Base-by-base conservation (phyloP, 2,888 invertebrate genomes). In the Drosophila engyochracea region DNA sequence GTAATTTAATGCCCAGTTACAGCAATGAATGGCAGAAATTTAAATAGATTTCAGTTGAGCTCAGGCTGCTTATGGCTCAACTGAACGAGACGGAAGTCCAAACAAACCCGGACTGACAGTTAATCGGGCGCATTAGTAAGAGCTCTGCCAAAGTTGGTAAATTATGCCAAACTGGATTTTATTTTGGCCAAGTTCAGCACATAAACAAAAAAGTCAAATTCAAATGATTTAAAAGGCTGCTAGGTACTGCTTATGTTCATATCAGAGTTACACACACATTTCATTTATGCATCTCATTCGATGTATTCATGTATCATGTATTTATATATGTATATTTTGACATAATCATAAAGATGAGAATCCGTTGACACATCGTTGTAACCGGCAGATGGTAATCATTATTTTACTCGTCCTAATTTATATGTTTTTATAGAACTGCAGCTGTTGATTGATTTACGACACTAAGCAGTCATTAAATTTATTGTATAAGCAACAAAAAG, bases 1-100 rank as follows among this genome's bases (percentile, higher is more conserved):
- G 28, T 33, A 31, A 49, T 41, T 59, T 69, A 14, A 35, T 35
- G 16, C 16, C 52, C 35, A 53, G 35, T 65, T 25, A 47, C 33
- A 44, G 33, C 19, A 30, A 12, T 14, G 62, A 35, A 47, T 19
- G 14, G 4, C 19, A 19, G 16, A 41, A 41, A n/a, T 31, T 30
- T n/a, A 71, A 62, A 49, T 72, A 41, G n/a, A 35, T 55, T 51
- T 30, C 10, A 22, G 4, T 37, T 25, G 9, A 31, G 64, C 44
- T 39, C n/a, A 4, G 25, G 14, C 30, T 62, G 35, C 35, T 33
- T 33, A 14, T 22, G n/a, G 10, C 3, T 9, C 37, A n/a, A 37
- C 28, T 14, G 19, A 25, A 39, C n/a, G 10, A n/a, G 37, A 39
- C 37, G 3, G 14, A 28, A 25, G 37, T n/a, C 28, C n/a, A 14